Conservation (phyloP, 1,140 invertebrate species). For the Cydia amplana region DNA sequence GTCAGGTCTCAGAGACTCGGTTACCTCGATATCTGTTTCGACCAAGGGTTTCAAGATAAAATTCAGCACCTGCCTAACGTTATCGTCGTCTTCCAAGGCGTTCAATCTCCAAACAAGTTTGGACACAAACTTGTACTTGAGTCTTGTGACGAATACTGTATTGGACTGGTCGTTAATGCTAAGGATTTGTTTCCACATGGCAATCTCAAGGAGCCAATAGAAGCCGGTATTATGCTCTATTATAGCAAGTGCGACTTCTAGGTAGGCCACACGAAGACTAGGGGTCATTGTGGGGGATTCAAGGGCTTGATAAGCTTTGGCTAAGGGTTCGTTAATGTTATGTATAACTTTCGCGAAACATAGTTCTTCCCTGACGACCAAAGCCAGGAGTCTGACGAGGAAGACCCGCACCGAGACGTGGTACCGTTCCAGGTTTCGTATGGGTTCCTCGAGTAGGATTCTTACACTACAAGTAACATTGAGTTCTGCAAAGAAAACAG, state of each 20-base stretch:
- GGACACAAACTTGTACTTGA: constrained; percentile 66
- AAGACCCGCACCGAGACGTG: constrained; percentile 69
- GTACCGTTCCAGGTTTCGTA: constrained; percentile 49
- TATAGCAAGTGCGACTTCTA: constrained; percentile 63
- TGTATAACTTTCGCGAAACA: constrained; percentile 59
- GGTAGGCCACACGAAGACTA: constrained; percentile 63
- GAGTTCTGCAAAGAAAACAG: neutral
- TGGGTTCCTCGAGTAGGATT: constrained; percentile 51
- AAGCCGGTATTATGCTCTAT: constrained; percentile 61
- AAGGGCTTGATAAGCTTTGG: constrained; percentile 53
- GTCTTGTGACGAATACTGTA: constrained; percentile 65
- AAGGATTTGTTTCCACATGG: constrained; percentile 64
- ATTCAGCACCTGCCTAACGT: constrained; percentile 51
- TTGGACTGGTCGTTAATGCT: constrained; percentile 56
- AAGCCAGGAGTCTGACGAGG: constrained; percentile 56
- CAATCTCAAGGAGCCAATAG: constrained; percentile 61
- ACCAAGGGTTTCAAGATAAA: constrained; percentile 52
- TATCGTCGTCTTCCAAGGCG: constrained; percentile 50
- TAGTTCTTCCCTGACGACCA: constrained; percentile 51
- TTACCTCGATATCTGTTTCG: constrained; percentile 52
- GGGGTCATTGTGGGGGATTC: constrained; percentile 51
- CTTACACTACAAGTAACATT: constrained; percentile 32
- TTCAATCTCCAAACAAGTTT: constrained; percentile 66
- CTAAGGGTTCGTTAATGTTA: constrained; percentile 49
- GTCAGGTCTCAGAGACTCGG: constrained; percentile 55